Conservation (phyloP, 2,113 vertebrate genomes). For the Dendropsophus ebraccatus region DNA sequence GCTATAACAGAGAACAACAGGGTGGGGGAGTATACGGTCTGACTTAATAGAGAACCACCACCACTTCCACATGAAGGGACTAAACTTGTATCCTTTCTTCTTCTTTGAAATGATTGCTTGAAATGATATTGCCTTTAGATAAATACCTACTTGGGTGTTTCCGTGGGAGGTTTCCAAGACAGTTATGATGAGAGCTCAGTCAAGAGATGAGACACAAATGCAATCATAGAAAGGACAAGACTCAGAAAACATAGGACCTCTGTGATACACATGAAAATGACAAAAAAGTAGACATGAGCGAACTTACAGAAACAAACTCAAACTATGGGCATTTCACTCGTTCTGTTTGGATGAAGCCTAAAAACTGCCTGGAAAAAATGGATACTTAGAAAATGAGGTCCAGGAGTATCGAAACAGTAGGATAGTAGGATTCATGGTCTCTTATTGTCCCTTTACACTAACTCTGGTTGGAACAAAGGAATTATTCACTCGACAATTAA, state of each 20-base stretch:
- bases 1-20: conserved; percentile 45
- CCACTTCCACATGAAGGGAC: conserved; percentile 35
- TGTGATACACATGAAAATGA: too few relatives aligned
- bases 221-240: background rate
- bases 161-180: background rate
- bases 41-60: conserved; percentile 26
- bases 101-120: conserved; percentile 32
- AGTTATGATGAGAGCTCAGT: conserved; percentile 10
- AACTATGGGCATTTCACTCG: too few relatives aligned
- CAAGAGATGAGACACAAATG: conserved; percentile 6
- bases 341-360: too few relatives aligned
- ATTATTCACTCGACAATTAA: too few relatives aligned
- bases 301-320: too few relatives aligned
- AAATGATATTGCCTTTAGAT: conserved; percentile 22
- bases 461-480: too few relatives aligned
- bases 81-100: background rate
- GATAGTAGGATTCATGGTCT: too few relatives aligned
- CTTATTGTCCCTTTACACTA: too few relatives aligned
- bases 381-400: too few relatives aligned
- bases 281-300: too few relatives aligned
- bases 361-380: too few relatives aligned
- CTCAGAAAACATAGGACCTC: background rate
- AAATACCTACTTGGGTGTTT: background rate
- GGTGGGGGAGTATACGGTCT: conserved; percentile 49
- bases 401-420: too few relatives aligned